These are phyloP conservation scores for Reticulitermes speratus DNA, from an alignment of 1,140 invertebrate species.

Conservation along the genomic window DNA sequence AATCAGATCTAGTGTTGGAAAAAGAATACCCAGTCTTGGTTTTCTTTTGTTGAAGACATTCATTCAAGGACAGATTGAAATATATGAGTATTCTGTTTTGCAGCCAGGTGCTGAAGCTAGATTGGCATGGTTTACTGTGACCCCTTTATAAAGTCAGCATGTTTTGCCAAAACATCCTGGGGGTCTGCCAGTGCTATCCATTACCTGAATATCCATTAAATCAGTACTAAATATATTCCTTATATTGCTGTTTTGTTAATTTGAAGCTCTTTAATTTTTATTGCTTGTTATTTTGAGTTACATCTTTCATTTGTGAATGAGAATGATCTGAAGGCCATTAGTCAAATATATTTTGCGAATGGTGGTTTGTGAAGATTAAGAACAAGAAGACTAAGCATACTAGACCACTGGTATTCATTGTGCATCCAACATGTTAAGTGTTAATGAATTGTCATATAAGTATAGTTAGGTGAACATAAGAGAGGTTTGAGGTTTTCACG, in stretches of 20 bases:
- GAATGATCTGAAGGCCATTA: background rate
- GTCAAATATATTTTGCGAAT: background rate
- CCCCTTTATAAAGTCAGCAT: background rate
- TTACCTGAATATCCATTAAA: background rate
- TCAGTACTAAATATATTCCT: background rate
- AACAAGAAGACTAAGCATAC: background rate
- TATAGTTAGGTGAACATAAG: too few species aligned
- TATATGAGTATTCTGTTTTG: background rate
- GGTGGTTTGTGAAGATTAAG: background rate
- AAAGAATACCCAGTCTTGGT: background rate
- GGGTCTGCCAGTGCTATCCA: background rate
- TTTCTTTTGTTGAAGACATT: background rate
- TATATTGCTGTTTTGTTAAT: background rate
- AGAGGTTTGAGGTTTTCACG: too few species aligned
- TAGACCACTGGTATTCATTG: background rate
- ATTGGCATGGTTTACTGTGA: background rate
- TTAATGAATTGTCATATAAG: too few species aligned
- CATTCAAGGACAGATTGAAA: background rate
- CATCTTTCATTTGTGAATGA: too few species aligned
- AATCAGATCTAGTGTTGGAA: background rate
- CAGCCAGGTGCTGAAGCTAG: background rate
- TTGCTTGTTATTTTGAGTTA: background rate
- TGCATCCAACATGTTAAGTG: background rate
- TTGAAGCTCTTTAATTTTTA: background rate
- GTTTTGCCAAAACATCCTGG: slow-evolving; percentile 9